Evolutionary conservation across 92 coral and sea anemone genomes (phyloP).

Genomic region (Ricordea florida): DNA sequence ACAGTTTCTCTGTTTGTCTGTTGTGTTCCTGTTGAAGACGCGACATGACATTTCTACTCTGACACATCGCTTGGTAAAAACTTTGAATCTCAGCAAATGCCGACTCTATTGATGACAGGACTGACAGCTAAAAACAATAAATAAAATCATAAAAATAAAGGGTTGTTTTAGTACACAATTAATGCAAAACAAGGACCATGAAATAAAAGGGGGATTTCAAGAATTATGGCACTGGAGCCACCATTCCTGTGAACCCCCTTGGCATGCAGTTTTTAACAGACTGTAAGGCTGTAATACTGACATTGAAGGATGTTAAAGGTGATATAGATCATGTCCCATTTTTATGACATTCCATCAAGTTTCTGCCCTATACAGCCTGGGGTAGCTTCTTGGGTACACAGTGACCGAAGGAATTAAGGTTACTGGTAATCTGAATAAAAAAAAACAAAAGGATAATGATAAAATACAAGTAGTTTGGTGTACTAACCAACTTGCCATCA

Average conservation of each 20-base stretch:
- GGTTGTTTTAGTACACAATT: not conserved
- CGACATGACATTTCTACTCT: conserved; percentile 78
- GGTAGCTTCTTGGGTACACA: too few relatives aligned
- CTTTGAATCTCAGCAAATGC: conserved; percentile 86
- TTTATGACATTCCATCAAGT: too few relatives aligned
- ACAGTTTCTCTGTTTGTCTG: not conserved
- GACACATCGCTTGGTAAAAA: conserved; percentile 76
- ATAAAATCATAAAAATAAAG: not conserved
- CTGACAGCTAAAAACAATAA: conserved; percentile 60
- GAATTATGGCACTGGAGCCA: too few relatives aligned
- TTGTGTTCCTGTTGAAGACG: conserved; percentile 37
- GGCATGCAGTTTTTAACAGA: too few relatives aligned
- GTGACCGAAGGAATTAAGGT: not conserved
- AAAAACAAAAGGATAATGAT: not conserved
- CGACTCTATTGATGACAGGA: conserved; percentile 74
- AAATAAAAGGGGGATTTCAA: too few relatives aligned
- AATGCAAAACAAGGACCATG: not conserved
- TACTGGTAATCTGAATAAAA: not conserved
- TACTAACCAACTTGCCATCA: conserved; percentile 81
- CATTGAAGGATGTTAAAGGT: too few relatives aligned
- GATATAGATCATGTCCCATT: too few relatives aligned
- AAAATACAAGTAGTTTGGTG: not conserved
- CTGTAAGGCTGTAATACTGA: too few relatives aligned
- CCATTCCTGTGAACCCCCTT: too few relatives aligned
- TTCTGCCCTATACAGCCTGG: too few relatives aligned